These are phyloP conservation scores for Papilio gigon DNA, from an alignment of 2,888 invertebrate species.

Conservation along the genomic window DNA sequence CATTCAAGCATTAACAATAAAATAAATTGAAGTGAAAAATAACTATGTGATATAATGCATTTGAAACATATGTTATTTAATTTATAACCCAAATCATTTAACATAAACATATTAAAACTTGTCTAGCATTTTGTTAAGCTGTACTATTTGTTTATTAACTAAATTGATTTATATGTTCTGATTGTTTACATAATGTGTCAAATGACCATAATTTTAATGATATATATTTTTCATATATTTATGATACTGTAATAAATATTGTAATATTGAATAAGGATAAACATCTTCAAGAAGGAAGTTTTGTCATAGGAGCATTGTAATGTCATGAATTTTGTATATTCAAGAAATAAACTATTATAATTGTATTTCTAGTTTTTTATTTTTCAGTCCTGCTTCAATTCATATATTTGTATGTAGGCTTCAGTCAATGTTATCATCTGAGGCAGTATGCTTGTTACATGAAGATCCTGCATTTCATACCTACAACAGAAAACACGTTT, in stretches of 20 bases:
- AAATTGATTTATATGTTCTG: conserved; percentile 21
- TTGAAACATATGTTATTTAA: not conserved
- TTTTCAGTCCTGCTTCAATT: conserved; percentile 78
- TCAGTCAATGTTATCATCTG: conserved; percentile 99
- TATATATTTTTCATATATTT: conserved; percentile 57
- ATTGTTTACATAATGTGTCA: conserved; percentile 54
- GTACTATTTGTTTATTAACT: conserved; percentile 13
- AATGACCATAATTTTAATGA: conserved; percentile 47
- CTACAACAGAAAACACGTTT: conserved; percentile 57
- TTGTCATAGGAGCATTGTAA: conserved; percentile 26
- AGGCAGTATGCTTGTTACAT: conserved; percentile 98
- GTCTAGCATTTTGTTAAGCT: conserved; percentile 18
- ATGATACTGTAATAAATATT: conserved; percentile 46
- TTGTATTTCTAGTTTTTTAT: conserved; percentile 42
- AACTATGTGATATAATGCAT: conserved; percentile 16
- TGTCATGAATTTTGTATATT: conserved; percentile 71
- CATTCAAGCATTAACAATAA: too few relatives aligned
- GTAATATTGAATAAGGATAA: conserved; percentile 35
- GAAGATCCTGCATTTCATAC: conserved; percentile 97
- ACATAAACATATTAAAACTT: not conserved
- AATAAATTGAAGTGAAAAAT: too few relatives aligned
- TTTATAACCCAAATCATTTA: not conserved
- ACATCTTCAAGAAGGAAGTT: conserved; percentile 15
- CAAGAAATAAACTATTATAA: conserved; percentile 69
- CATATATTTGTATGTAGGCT: conserved; percentile 97